Evolutionary conservation across 2,888 invertebrate species (phyloP).

Genomic region (Tetranychus piercei): DNA sequence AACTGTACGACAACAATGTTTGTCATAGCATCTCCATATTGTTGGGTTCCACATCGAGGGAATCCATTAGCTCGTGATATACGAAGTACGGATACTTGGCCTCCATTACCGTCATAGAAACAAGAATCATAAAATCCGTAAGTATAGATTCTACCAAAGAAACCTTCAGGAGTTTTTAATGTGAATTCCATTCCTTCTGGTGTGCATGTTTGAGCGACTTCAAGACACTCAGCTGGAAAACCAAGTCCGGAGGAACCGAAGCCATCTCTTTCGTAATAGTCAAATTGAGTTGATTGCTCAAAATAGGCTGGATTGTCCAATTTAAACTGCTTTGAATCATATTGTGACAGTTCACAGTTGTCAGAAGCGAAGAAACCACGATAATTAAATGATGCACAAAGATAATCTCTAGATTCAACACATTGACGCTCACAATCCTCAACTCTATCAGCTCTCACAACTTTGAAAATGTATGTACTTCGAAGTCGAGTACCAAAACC

Average conservation of each 20-base stretch:
- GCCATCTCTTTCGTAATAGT: conserved; percentile 62
- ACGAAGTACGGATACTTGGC: conserved; percentile 56
- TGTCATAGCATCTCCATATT: conserved; percentile 80
- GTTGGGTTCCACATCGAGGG: conserved; percentile 75
- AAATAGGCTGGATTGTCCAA: conserved; percentile 66
- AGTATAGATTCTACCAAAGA: conserved; percentile 71
- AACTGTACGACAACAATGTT: conserved; percentile 85
- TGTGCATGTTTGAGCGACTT: conserved; percentile 73
- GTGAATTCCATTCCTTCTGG: conserved; percentile 89
- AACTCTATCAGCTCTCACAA: conserved; percentile 33
- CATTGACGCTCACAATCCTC: conserved; percentile 68
- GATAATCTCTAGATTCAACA: conserved; percentile 58
- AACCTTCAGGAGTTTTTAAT: conserved; percentile 65
- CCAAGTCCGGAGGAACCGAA: conserved; percentile 16
- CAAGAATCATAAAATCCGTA: conserved; percentile 77
- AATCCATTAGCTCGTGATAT: conserved; percentile 72
- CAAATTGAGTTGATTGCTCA: conserved; percentile 47
- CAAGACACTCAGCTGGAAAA: conserved; percentile 18
- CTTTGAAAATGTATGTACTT: conserved; percentile 25
- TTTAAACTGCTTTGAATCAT: conserved; percentile 63
- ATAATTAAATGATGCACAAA: conserved; percentile 69
- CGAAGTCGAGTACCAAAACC: conserved; percentile 26
- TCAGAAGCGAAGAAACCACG: conserved; percentile 40
- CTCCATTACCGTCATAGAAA: conserved; percentile 76
- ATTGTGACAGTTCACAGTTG: conserved; percentile 74